Evolutionary conservation across 2,113 vertebrate genomes (phyloP).

Genomic region (Sciurus niger): DNA sequence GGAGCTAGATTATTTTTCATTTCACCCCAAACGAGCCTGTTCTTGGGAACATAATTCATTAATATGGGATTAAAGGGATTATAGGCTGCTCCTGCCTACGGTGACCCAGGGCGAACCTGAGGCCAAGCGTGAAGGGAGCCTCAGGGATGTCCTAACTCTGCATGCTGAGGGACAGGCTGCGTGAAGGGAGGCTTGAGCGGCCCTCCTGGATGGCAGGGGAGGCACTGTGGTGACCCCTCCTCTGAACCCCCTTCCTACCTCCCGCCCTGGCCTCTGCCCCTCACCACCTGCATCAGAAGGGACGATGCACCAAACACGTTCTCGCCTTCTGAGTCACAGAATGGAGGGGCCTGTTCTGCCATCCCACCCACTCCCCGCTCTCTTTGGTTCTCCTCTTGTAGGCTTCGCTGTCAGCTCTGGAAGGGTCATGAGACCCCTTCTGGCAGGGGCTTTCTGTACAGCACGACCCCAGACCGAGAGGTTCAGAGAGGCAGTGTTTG

Average conservation of each 20-base stretch:
- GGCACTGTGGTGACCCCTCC: neutral
- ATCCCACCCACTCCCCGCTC: too few species aligned
- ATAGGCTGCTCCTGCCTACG: neutral
- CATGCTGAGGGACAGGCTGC: too few species aligned
- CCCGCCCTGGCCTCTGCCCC: neutral
- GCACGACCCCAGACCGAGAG: neutral
- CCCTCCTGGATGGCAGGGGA: neutral
- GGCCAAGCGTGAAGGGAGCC: neutral
- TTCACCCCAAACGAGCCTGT: neutral
- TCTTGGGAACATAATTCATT: conserved; percentile 62
- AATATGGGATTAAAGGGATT: conserved; percentile 71
- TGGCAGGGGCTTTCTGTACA: neutral
- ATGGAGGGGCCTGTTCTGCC: neutral
- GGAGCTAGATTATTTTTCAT: neutral
- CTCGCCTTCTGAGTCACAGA: neutral
- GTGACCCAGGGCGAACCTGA: neutral
- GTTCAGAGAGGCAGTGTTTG: neutral
- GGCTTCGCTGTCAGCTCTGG: neutral
- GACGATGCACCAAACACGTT: rapidly evolving
- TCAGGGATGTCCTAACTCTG: neutral
- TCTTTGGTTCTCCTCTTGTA: neutral
- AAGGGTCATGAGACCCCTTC: rapidly evolving
- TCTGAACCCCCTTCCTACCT: neutral
- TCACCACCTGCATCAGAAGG: neutral
- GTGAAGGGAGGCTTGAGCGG: too few species aligned